Percentiles rank a stretch among this genome's conserved stretches.
These are phyloP conservation scores for Oedothorax gibbosus DNA, from an alignment of 1,140 invertebrate genomes.

Conservation along the genomic window DNA sequence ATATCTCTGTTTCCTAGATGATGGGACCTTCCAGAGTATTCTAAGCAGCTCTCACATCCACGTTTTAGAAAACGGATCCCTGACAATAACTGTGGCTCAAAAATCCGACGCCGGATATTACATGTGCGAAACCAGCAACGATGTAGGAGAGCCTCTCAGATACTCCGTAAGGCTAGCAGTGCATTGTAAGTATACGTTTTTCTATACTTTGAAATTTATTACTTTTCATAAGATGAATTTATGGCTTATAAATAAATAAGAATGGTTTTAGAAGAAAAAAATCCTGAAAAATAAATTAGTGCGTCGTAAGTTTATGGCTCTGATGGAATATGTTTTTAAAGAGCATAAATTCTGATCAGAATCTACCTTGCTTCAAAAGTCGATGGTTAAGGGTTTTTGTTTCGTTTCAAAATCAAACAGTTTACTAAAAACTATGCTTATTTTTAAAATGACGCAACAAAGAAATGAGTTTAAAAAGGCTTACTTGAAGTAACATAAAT, in stretches of 20 bases:
- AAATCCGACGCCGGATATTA: constrained; percentile 68
- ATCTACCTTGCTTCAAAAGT: no score
- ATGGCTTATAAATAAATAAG: background rate
- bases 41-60: constrained; percentile 64
- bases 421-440: no score
- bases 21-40: constrained; percentile 59
- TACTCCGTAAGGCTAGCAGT: constrained; percentile 71
- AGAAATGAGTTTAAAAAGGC: no score
- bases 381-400: no score
- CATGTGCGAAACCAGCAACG: constrained; percentile 71
- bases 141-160: constrained; percentile 70
- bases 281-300: no score
- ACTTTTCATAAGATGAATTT: background rate
- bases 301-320: no score
- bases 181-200: constrained; percentile 66
- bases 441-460: no score
- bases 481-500: no score
- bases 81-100: constrained; percentile 62
- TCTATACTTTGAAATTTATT: background rate
- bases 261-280: no score
- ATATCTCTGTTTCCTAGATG: constrained; percentile 21
- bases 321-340: no score
- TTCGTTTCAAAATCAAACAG: no score
- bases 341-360: no score
- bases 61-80: constrained; percentile 65